These are phyloP conservation scores for Sclerurus mexicanus DNA, from an alignment of 2,113 vertebrate species.

Conservation along the genomic window DNA sequence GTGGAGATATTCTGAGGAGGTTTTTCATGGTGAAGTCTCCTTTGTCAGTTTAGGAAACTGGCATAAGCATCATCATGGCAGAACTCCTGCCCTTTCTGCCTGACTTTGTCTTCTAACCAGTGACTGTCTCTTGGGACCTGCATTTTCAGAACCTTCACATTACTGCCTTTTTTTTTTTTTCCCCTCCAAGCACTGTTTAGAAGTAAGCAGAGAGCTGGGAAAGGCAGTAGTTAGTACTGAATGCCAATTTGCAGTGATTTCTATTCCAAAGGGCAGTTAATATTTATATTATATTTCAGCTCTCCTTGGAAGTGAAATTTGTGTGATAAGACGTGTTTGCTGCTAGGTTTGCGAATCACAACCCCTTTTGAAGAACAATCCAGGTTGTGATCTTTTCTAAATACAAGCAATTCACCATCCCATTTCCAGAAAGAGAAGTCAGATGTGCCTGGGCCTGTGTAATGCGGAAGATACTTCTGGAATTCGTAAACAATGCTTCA, in stretches of 20 bases:
- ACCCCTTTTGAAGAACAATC: not conserved
- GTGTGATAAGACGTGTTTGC: not conserved
- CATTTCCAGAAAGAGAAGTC: not conserved
- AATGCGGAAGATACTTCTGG: not conserved
- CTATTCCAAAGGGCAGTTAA: not conserved
- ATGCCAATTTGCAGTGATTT: not conserved
- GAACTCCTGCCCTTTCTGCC: not conserved
- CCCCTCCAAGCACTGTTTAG: not conserved
- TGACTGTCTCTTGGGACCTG: not conserved
- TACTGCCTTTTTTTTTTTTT: not conserved
- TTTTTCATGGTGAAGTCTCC: not conserved
- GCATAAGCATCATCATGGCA: not conserved
- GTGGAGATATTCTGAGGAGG: not conserved
- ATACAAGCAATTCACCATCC: not conserved
- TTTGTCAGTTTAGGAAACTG: not conserved
- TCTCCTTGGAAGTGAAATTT: not conserved
- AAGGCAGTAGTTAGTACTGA: not conserved
- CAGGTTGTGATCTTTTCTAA: not conserved
- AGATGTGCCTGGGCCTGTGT: conserved; percentile 18
- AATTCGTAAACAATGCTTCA: conserved; percentile 38
- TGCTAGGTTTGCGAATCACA: not conserved
- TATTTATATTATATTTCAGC: not conserved
- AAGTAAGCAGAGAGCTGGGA: not conserved
- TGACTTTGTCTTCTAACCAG: not conserved
- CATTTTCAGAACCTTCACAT: not conserved